Evolutionary conservation across 2,888 invertebrate species (phyloP), one percentile per base, ranked within the genome.

Genomic region (Aspidiotus destructor): DNA sequence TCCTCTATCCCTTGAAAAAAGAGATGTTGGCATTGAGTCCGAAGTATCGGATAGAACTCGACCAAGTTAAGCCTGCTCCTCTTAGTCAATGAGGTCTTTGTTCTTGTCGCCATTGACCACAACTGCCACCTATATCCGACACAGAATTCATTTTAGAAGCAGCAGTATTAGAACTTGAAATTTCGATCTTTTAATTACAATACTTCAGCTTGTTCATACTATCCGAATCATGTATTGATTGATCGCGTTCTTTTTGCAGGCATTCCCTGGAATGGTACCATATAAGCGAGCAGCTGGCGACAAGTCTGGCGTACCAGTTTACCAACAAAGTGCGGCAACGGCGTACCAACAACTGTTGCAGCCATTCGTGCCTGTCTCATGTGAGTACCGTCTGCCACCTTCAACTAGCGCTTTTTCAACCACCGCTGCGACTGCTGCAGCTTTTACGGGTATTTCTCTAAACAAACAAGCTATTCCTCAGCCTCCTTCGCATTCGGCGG

Each of bases 361-460:
- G 86, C 93, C 92, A 81, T 93, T 92, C 85, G 92, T 93, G 87
- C 92, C 93, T 86, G 92, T 93, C 84, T 92, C 94, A 89, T 94
- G 93, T 94, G 93, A 95, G 93, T 92, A 89, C 88, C 84, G 85
- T 83, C 83, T 82, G 84, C 85, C 74, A 71, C 71, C 73, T 67
- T 65, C 73, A 60, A 72, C 76, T 75, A 70, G 71, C 71, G 72
- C 72, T 72, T 61, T 54, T 68, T 88, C 84, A 85, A 82, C 83
- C 82, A 84, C 85, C 74, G 72, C 72, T 73, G 69, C 69, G 71
- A 72, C 72, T 60, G 60, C 68, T 53, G 68, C 68, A 60, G 68
- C 68, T 75, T 87, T 87, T 75, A 85, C 87, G 10, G 86, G 87
- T 42, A 84, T 87, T 62, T 82, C 86, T 3, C 78, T 87, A 60